A percentile compares a stretch with the other conserved stretches of the same genome.
phyloP scores from a whole-genome alignment of 2,797 vertebrate species.

The Ptychadena robeensis region DNA sequence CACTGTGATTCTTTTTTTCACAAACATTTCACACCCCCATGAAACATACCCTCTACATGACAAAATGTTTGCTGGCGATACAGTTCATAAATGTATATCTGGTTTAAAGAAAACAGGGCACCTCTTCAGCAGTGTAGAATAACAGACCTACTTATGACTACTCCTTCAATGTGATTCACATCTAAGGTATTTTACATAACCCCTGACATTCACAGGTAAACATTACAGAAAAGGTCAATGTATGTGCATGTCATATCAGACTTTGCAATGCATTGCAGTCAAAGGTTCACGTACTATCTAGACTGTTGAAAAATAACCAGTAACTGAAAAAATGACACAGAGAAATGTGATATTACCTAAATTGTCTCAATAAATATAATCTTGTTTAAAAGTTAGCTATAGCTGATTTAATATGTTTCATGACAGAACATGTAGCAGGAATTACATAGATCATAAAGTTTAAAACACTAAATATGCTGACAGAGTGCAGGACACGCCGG shows the following conservation, averaged over 20 bases:
- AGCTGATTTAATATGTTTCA: constrained; percentile 42
- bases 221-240: background rate
- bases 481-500: constrained; percentile 25
- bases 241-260: background rate
- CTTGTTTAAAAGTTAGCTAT: background rate
- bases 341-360: constrained; percentile 17
- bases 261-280: background rate
- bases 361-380: constrained; percentile 28
- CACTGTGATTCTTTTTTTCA: background rate
- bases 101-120: constrained; percentile 13
- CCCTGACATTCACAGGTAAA: constrained; percentile 33
- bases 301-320: background rate
- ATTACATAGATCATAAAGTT: constrained; percentile 46
- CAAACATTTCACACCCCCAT: constrained; percentile 28
- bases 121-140: background rate
- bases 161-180: constrained; percentile 21
- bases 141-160: background rate
- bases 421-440: constrained; percentile 50
- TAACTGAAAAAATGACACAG: background rate
- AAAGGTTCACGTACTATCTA: background rate
- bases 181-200: constrained; percentile 17
- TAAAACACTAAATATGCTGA: constrained; percentile 18
- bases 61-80: background rate
- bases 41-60: constrained; percentile 4
- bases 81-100: background rate